Conservation (phyloP, 2,888 invertebrate species). For the Phyllotreta cruciferae region DNA sequence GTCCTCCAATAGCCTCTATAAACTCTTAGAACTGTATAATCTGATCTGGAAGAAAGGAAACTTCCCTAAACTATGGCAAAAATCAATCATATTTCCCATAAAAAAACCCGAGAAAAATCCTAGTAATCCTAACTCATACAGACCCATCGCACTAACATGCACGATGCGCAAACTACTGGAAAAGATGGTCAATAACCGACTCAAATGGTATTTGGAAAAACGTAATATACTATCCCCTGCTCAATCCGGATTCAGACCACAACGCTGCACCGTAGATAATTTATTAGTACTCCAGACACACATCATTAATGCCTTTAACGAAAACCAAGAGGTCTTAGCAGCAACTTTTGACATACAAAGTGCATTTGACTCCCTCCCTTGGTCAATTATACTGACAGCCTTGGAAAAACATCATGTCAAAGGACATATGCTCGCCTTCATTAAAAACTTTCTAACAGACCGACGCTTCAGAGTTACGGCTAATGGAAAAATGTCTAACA, state of each 20-base stretch:
- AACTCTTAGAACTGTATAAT: slow-evolving; percentile 9
- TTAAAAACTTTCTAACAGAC: slow-evolving; percentile 3
- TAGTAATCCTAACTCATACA: neutral
- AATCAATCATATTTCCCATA: neutral
- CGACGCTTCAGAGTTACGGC: slow-evolving; percentile 6
- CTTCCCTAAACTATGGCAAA: neutral
- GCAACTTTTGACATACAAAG: neutral
- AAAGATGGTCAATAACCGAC: too few species aligned
- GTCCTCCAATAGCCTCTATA: slow-evolving; percentile 8
- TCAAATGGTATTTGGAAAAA: neutral
- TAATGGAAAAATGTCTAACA: neutral
- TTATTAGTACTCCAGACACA: slow-evolving; percentile 3
- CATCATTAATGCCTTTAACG: slow-evolving; percentile 1
- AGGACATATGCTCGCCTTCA: neutral
- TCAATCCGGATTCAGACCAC: neutral
- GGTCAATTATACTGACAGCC: neutral
- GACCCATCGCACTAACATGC: neutral
- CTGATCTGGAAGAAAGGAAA: neutral
- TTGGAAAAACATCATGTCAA: neutral
- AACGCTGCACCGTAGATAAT: neutral
- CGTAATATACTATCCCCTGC: neutral
- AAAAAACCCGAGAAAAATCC: neutral
- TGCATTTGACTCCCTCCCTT: neutral
- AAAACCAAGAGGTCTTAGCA: slow-evolving; percentile 1
- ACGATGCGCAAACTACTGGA: neutral